Percentiles rank a stretch among this genome's conserved stretches.
These are phyloP conservation scores for Acanthurus tractus DNA, from an alignment of 2,797 vertebrate genomes.

Conservation along the genomic window DNA sequence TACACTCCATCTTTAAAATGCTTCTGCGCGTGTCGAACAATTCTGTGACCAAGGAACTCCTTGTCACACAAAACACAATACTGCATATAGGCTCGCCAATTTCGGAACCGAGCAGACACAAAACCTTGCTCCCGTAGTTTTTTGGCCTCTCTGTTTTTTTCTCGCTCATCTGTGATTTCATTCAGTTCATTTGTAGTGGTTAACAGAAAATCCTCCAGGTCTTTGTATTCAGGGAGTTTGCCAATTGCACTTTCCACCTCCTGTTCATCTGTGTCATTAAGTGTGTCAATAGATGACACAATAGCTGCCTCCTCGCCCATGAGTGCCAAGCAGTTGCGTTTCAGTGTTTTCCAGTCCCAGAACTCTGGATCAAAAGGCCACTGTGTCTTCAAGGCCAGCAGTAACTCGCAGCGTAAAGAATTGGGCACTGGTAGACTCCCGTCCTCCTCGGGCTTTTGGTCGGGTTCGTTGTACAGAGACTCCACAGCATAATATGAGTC, in stretches of 20 bases:
- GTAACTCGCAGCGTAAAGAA: slow-evolving; percentile 97
- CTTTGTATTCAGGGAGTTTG: slow-evolving; percentile 90
- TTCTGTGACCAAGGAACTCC: slow-evolving; percentile 98
- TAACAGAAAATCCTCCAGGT: slow-evolving; percentile 90
- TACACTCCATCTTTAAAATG: slow-evolving; percentile 98
- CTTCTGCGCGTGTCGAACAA: slow-evolving; percentile 98
- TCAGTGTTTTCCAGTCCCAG: slow-evolving; percentile 99
- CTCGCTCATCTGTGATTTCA: slow-evolving; percentile 90
- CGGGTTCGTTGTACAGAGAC: slow-evolving; percentile 98
- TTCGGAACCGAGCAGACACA: slow-evolving; percentile 98
- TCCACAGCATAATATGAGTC: slow-evolving; percentile 99
- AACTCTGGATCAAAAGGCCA: slow-evolving; percentile 99
- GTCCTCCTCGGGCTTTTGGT: slow-evolving; percentile 98
- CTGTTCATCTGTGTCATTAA: slow-evolving; percentile 96
- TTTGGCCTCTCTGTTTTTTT: slow-evolving; percentile 97
- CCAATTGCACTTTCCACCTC: slow-evolving; percentile 89
- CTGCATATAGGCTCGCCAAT: slow-evolving; percentile 99
- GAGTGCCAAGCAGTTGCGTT: slow-evolving; percentile 96
- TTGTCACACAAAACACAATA: slow-evolving; percentile 99
- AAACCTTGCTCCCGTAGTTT: slow-evolving; percentile 95
- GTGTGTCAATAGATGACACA: slow-evolving; percentile 96
- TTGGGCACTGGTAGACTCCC: slow-evolving; percentile 98
- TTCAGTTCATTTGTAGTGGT: slow-evolving; percentile 90
- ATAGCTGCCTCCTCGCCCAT: slow-evolving; percentile 99
- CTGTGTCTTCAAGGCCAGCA: slow-evolving; percentile 98